Evolutionary conservation across 1,140 invertebrate species (phyloP).

Genomic region (Brachionus rubens): DNA sequence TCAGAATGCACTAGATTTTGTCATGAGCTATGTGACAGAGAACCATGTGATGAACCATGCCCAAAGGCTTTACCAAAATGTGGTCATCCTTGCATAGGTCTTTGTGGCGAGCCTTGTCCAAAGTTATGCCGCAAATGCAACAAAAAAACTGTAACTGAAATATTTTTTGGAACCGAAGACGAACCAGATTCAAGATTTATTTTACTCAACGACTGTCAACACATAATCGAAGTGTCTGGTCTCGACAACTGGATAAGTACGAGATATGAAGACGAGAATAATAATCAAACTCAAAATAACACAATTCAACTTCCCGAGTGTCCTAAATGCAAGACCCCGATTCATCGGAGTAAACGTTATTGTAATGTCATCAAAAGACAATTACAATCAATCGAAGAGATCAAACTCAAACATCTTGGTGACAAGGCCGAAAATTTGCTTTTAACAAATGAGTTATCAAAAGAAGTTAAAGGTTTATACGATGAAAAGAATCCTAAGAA

Average conservation of each 20-base stretch:
- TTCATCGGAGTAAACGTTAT: constrained; percentile 62
- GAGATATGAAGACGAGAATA: constrained; percentile 48
- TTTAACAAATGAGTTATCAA: not conserved
- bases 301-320: constrained; percentile 65
- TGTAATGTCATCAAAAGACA: constrained; percentile 2
- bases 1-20: constrained; percentile 64
- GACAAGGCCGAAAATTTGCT: not conserved
- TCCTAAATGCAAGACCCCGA: constrained; percentile 67
- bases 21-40: constrained; percentile 64
- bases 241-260: constrained; percentile 63
- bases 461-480: not conserved
- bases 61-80: constrained; percentile 61
- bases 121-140: constrained; percentile 48
- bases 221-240: constrained; percentile 65
- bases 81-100: constrained; percentile 65
- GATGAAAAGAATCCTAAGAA: not conserved
- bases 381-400: constrained; percentile 25
- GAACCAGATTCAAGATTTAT: constrained; percentile 61
- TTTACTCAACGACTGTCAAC: constrained; percentile 66
- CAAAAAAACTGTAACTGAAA: constrained; percentile 56
- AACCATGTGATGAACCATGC: constrained; percentile 60
- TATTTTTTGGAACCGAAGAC: constrained; percentile 63
- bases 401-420: constrained; percentile 26
- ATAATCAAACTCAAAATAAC: constrained; percentile 50
- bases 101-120: constrained; percentile 64